Evolutionary conservation across 2,797 vertebrate genomes (phyloP), one percentile per base, ranked within the genome.

Genomic region (Hephaestus fuliginosus): DNA sequence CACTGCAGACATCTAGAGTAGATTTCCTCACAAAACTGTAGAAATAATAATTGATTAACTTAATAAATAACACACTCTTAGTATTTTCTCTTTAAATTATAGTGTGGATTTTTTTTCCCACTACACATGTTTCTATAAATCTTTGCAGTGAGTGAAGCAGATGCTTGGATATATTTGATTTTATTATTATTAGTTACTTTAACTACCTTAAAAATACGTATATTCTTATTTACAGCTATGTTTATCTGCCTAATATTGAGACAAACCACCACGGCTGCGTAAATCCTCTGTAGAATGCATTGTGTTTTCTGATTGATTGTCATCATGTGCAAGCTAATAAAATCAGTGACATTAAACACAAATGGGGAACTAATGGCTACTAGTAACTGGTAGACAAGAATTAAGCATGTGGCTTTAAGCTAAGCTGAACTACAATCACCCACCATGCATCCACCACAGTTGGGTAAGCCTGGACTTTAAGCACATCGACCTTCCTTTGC

Each of bases 351-450:
- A 7, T 39, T 9, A 39, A 39, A 39, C 10, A 46, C 46, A 20
- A 1, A 52, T 28, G 39, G 5, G 7, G 51, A 51, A 43, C 49
- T 63, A 63, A 63, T 18, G 10, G 14, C 3, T 18, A 1, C 22
- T 57, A 55, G 48, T 61, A 6, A 17, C 48, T 62, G 30, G 15
- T 0, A 58, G 18, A 33, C 30, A n/a, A 56, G 10, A 4, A 20
- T 15, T 56, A 11, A 48, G 41, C 28, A 49, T 72, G 5, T 33
- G 39, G 20, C 25, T 30, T 48, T 51, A 49, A 33, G 28, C 30
- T 22, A 28, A 61, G 33, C 12, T 68, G 14, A 74, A 55, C 43
- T 78, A 17, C 43, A 76, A 10, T 39, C 46, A 55, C 8, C 10
- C 6, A 64, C 17, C 20, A 25, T 60, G 28, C 30, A 63, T 68